A percentile compares a stretch with the other conserved stretches of the same genome.
Conservation (phyloP, 2,113 vertebrate species). For the Cebus imitator region DNA sequence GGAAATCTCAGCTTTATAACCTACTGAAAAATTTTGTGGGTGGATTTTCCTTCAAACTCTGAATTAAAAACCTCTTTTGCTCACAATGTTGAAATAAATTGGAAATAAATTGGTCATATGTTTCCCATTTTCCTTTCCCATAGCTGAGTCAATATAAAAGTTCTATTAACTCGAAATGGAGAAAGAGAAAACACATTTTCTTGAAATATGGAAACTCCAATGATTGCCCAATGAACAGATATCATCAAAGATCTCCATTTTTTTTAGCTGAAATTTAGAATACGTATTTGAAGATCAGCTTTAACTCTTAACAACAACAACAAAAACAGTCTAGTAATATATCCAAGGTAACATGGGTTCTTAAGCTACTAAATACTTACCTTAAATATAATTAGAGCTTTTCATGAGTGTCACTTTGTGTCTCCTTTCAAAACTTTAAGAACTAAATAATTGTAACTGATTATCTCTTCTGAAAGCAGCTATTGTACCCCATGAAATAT, state of each 20-base stretch:
- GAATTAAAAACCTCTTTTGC: constrained; percentile 39
- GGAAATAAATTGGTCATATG: constrained; percentile 11
- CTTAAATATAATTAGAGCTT: constrained; percentile 18
- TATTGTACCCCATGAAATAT: constrained; percentile 9
- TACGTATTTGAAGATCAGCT: not conserved
- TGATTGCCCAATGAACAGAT: not conserved
- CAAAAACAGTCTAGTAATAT: not conserved
- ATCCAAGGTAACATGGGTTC: not conserved
- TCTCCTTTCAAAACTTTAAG: constrained; percentile 33
- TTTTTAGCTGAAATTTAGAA: constrained; percentile 43
- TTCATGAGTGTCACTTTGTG: constrained; percentile 10
- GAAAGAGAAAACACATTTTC: constrained; percentile 32
- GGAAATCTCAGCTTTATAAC: not conserved
- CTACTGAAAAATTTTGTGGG: not conserved
- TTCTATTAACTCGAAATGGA: constrained; percentile 35
- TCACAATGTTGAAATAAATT: constrained; percentile 17
- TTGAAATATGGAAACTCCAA: constrained; percentile 13
- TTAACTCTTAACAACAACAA: not conserved
- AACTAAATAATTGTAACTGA: constrained; percentile 8
- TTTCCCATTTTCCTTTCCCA: constrained; percentile 49
- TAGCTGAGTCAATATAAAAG: not conserved
- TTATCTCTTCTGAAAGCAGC: constrained; percentile 34
- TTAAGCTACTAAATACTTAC: constrained; percentile 2
- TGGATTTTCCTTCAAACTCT: not conserved
- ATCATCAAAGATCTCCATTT: not conserved